Conservation (phyloP, 2,113 vertebrate genomes). For the Cairina moschata region DNA sequence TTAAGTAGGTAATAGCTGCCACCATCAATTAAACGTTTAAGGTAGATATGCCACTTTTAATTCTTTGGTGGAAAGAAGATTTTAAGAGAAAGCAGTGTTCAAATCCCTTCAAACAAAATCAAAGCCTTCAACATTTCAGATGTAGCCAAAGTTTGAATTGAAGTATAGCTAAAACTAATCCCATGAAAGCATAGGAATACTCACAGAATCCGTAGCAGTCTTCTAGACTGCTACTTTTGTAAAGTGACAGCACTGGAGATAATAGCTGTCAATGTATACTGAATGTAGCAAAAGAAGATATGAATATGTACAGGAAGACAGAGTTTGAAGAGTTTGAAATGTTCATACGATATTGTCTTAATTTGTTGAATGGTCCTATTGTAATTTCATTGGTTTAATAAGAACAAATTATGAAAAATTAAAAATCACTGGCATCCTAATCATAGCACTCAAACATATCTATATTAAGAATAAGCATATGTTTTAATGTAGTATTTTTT, state of each 20-base stretch:
- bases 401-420: background rate
- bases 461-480: background rate
- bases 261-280: background rate
- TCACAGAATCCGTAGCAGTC: background rate
- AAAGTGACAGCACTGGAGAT: background rate
- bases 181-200: background rate
- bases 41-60: background rate
- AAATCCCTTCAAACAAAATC: background rate
- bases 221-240: background rate
- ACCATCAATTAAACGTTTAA: background rate
- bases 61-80: background rate
- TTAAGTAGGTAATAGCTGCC: background rate
- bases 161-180: background rate
- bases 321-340: background rate
- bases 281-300: background rate
- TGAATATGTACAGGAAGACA: background rate
- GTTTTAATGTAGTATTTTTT: background rate
- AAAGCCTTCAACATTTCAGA: constrained; percentile 3
- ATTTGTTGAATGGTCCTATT: background rate
- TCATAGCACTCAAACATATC: background rate
- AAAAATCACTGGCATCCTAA: background rate
- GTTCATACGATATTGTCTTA: background rate
- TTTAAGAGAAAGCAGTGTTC: background rate
- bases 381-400: background rate
- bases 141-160: background rate